These are phyloP conservation scores for Chaetophractus vellerosus DNA, from an alignment of 2,797 vertebrate species.

Conservation along the genomic window DNA sequence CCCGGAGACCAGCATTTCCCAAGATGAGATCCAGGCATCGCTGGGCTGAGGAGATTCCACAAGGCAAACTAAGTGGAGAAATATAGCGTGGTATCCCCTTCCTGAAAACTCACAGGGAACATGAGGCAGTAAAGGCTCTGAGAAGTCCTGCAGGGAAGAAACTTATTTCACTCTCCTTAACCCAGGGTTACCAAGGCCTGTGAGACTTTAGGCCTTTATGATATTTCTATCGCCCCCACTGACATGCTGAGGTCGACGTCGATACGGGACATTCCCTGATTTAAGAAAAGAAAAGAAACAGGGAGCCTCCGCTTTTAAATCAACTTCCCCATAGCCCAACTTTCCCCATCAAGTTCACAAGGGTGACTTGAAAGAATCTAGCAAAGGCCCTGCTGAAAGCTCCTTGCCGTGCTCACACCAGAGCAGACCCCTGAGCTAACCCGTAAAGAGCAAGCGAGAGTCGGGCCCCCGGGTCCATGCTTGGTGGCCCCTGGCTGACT, in stretches of 20 bases:
- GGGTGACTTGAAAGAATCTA: background rate
- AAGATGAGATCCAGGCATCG: background rate
- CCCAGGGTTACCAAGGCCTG: background rate
- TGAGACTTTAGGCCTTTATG: background rate
- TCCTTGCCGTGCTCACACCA: too few relatives aligned
- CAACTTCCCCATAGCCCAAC: background rate
- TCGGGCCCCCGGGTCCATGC: accelerated
- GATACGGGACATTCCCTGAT: background rate
- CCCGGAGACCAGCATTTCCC: background rate
- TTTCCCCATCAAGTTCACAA: background rate
- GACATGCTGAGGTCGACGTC: background rate
- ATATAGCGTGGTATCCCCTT: background rate
- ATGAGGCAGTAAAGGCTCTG: background rate
- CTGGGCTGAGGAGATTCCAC: background rate
- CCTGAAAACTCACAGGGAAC: background rate
- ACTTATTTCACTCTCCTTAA: background rate
- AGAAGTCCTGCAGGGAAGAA: background rate
- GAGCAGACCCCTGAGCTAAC: background rate
- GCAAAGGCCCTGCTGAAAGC: background rate
- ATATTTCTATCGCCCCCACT: background rate
- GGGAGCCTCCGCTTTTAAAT: background rate
- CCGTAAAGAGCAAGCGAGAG: background rate
- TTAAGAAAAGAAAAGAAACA: background rate
- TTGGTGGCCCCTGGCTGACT: background rate
- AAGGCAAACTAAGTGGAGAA: background rate